phyloP scores from a whole-genome alignment of 2,797 vertebrate species.

The Ptychadena robeensis region DNA sequence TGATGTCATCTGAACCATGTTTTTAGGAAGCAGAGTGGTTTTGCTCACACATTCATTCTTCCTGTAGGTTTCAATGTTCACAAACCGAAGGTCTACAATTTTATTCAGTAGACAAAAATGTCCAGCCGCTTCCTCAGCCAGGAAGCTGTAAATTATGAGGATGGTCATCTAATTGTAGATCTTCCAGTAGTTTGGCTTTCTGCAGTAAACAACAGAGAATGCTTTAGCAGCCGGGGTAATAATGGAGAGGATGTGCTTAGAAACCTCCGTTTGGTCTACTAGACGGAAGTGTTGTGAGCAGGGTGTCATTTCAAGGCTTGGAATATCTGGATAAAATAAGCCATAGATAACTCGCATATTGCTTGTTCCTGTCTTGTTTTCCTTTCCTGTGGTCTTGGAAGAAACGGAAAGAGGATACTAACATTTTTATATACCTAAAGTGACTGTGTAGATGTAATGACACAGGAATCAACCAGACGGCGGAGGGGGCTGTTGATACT shows the following conservation, averaged over 20 bases:
- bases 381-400: not conserved
- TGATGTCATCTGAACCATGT: constrained; percentile 65
- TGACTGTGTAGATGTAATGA: not conserved
- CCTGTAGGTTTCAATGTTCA: constrained; percentile 64
- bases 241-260: constrained; percentile 20
- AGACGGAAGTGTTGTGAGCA: constrained; percentile 12
- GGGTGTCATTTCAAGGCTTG: not conserved
- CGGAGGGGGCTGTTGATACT: too few species aligned
- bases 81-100: constrained; percentile 65
- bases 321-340: constrained; percentile 12
- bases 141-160: constrained; percentile 77
- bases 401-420: not conserved
- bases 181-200: constrained; percentile 65
- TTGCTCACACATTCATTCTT: constrained; percentile 64
- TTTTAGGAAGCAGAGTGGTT: constrained; percentile 66
- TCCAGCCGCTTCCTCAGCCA: constrained; percentile 69
- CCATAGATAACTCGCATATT: not conserved
- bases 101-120: constrained; percentile 67
- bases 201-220: constrained; percentile 67
- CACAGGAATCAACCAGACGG: too few species aligned
- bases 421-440: not conserved
- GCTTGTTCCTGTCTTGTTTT: not conserved
- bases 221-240: constrained; percentile 51
- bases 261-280: constrained; percentile 1
- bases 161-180: constrained; percentile 72